Evolutionary conservation across 2,888 invertebrate genomes (phyloP), one percentile per base, ranked within the genome.

Genomic region (Lottia scabra): DNA sequence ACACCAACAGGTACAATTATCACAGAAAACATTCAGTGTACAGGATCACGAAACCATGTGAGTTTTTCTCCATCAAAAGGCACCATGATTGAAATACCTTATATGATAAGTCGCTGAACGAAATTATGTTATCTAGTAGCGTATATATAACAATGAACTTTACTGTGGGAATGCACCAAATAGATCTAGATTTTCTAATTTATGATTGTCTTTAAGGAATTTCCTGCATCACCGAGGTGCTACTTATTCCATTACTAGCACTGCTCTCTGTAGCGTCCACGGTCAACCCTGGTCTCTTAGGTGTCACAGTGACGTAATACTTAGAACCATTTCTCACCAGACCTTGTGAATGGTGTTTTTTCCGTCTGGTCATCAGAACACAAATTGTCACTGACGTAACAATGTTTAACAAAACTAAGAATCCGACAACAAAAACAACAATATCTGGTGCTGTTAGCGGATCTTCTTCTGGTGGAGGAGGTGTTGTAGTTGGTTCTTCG

Each of bases 341-440:
- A 1, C 75, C 75, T 23, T 70, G 67, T 23, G 30, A 45, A 16
- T 48, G 56, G 15, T 15, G 30, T 8, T 5, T 23, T 15, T 56
- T 10, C 16, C 65, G 23, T 45, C 26, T 67, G n/a, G 70, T 56
- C 68, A 75, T 48, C 63, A 56, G 45, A 46, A 67, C 70, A 45
- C 72, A 68, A 16, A 75, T 72, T 23, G 65, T 19, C n/a, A 70
- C 64, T 13, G 75, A 68, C 46, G 70, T 72, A n/a, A 48, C 48
- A 26, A 75, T 70, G 68, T 75, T 75, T 62, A 75, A 70, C 27
- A 75, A 10, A 44, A 75, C 72, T 19, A 75, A 68, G n/a, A 75
- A 75, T 27, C 75, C 72, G 44, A 75, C 70, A 62, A 75, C 65
- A 70, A 75, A 75, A 48, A 75, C 75, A 19, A 75, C 68, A 65